phyloP scores from a whole-genome alignment of 2,888 invertebrate species.

The Synergus gifuensis region DNA sequence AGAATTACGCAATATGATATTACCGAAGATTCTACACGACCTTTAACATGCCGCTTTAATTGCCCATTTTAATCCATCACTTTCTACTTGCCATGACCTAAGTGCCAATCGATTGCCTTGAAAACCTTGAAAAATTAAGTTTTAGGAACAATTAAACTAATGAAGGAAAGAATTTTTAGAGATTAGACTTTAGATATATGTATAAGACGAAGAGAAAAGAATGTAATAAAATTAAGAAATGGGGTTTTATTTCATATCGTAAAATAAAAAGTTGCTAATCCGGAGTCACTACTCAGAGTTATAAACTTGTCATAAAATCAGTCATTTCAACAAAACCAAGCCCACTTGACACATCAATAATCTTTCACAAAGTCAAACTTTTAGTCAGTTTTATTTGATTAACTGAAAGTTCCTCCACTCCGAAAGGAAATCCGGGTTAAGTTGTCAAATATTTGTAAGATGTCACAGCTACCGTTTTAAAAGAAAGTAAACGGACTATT shows the following conservation, averaged over 20 bases:
- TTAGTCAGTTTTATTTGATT: not conserved
- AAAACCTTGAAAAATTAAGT: not conserved
- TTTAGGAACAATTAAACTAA: too few species aligned
- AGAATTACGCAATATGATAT: not conserved
- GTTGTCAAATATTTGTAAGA: not conserved
- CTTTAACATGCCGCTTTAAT: slow-evolving; percentile 33
- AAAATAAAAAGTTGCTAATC: not conserved
- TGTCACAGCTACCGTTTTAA: not conserved
- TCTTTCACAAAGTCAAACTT: not conserved
- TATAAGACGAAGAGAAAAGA: not conserved
- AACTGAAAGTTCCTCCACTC: slow-evolving; percentile 5
- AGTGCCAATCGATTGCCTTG: slow-evolving; percentile 1
- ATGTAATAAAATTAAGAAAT: not conserved
- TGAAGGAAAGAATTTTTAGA: too few species aligned
- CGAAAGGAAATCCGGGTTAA: slow-evolving; percentile 9
- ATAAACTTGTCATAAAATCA: not conserved
- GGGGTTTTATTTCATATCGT: not conserved
- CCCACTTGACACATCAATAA: not conserved
- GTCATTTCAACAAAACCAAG: not conserved
- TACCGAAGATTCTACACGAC: slow-evolving; percentile 6
- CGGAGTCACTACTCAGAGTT: not conserved
- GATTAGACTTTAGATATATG: too few species aligned
- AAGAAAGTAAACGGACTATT: not conserved
- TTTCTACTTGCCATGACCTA: slow-evolving; percentile 11
- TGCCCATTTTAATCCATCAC: slow-evolving; percentile 9